Evolutionary conservation across 2,888 invertebrate genomes (phyloP), one percentile per base, ranked within the genome.

Genomic region (Hypselothyrea guttata): DNA sequence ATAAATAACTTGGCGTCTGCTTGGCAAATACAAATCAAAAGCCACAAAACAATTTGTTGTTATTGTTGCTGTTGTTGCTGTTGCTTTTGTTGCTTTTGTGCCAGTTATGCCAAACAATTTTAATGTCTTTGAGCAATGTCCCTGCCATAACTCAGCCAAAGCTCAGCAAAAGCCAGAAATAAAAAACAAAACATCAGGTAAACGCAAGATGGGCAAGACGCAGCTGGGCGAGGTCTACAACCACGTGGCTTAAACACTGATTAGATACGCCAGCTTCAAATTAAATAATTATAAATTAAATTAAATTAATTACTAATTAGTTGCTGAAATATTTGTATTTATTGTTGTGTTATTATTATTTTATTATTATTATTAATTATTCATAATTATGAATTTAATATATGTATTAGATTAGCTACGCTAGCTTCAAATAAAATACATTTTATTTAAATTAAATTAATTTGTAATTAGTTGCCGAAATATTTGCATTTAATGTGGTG

Each of bases 1-100:
- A 72, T 64, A 69, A 84, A 82, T 84, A 86, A 60, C 84, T 82
- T 59, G 42, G 51, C 72, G 72, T 77, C 67, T 77, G 71, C 60
- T 82, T 86, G 81, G 67, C 77, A 81, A 86, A 81, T 58, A 54
- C 56, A 62, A 55, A 46, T 60, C 51, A 57, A 78, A 47, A 46
- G 8, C 9, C 4, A 57, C 52, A 71, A 54, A 59, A 59, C 78
- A 74, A 70, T 61, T 40, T 46, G 16, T 37, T 47, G 16, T 34
- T 12, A 2, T 28, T n/a, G n/a, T 11, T 7, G 33, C 28, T 46
- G 28, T 12, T 33, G 7, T 40, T 46, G 15, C 35, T 55, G 42
- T 53, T 59, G 33, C 42, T 60, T 35, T 41, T 57, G 46, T 53
- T 69, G 63, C 57, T 67, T 49, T 51, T 73, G 75, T 82, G 83